phyloP scores from a whole-genome alignment of 2,797 vertebrate genomes.

The Clamator glandarius region DNA sequence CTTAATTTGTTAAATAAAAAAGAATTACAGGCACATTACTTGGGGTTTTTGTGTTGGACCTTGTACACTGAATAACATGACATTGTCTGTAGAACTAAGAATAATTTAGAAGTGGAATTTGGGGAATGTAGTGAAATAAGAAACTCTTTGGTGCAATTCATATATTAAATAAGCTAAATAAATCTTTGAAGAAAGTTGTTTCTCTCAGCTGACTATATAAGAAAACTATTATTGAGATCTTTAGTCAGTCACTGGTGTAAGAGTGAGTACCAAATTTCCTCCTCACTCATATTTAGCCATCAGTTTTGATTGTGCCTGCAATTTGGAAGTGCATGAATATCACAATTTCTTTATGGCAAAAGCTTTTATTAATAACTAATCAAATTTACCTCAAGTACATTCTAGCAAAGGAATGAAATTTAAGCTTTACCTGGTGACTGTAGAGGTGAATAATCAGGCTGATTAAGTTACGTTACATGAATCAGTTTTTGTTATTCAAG shows the following conservation, averaged over 20 bases:
- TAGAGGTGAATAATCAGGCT: background rate
- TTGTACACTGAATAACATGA: background rate
- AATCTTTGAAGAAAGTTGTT: background rate
- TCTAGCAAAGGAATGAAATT: background rate
- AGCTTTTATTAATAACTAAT: background rate
- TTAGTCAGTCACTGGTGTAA: background rate
- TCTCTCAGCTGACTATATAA: background rate
- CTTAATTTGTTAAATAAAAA: too few relatives aligned
- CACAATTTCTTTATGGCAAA: background rate
- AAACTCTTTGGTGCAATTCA: background rate
- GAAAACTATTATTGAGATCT: background rate
- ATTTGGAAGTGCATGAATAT: background rate
- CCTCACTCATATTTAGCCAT: background rate
- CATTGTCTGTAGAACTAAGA: background rate
- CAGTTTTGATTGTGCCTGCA: background rate
- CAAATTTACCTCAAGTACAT: background rate
- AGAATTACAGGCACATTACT: too few relatives aligned
- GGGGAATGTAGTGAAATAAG: background rate
- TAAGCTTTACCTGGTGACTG: background rate
- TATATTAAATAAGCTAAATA: slow-evolving; percentile 3
- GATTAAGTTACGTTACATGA: background rate
- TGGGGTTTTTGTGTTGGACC: too few relatives aligned
- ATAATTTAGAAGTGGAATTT: background rate
- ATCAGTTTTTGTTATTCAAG: background rate
- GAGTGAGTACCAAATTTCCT: background rate